Percentiles rank a stretch among this genome's conserved stretches.
Evolutionary conservation across 2,113 vertebrate species (phyloP).

Genomic region (Lepisosteus osseus): DNA sequence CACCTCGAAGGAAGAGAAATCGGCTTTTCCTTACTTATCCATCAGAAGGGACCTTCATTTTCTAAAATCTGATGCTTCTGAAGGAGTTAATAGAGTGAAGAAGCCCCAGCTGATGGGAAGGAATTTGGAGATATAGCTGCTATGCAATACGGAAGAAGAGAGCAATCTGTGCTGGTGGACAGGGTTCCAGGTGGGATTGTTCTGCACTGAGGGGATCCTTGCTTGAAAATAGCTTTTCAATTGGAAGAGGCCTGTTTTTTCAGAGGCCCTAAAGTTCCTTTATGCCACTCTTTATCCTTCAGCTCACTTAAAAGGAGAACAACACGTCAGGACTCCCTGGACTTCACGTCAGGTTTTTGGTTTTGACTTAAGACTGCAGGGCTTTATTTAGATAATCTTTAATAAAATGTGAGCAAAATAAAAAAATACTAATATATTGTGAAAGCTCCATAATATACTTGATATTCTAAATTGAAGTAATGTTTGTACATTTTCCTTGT

Average conservation of each 20-base stretch:
- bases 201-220: background rate
- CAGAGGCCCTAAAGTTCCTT: background rate
- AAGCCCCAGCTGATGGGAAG: background rate
- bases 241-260: slow-evolving; percentile 12
- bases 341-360: background rate
- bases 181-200: background rate
- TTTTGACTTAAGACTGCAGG: slow-evolving; percentile 5
- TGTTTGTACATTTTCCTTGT: too few species aligned
- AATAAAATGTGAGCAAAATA: too few species aligned
- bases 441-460: too few species aligned
- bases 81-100: background rate
- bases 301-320: slow-evolving; percentile 21
- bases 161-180: background rate
- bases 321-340: background rate
- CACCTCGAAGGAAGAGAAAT: slow-evolving; percentile 9
- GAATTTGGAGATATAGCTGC: background rate
- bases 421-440: too few species aligned
- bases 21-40: slow-evolving; percentile 12
- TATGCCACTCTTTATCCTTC: slow-evolving; percentile 24
- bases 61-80: slow-evolving; percentile 21
- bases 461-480: too few species aligned
- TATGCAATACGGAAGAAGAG: background rate
- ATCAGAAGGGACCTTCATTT: slow-evolving; percentile 42
- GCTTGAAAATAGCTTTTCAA: background rate
- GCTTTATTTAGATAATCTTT: slow-evolving; percentile 10